These are phyloP conservation scores for Drosophila austrosaltans DNA, from an alignment of 2,888 invertebrate species.

Conservation along the genomic window DNA sequence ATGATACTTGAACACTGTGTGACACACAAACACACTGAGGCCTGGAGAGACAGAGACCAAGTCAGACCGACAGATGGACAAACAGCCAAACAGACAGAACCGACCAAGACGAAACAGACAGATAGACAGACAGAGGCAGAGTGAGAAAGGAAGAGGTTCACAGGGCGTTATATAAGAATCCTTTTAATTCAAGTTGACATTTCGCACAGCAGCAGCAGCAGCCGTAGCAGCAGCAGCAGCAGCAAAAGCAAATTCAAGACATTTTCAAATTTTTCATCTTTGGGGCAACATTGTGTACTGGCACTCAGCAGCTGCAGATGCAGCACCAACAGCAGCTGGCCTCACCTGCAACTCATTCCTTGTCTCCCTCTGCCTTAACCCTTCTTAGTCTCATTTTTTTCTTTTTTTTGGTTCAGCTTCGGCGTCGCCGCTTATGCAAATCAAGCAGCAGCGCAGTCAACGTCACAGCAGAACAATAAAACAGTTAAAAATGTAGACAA, in stretches of 20 bases:
- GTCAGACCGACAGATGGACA: constrained; percentile 16
- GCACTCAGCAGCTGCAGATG: constrained; percentile 64
- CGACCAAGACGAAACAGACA: constrained; percentile 25
- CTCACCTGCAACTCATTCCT: constrained; percentile 16
- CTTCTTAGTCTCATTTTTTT: constrained; percentile 2
- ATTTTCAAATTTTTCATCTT: constrained; percentile 80
- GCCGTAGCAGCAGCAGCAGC: constrained; percentile 19
- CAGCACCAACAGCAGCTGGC: constrained; percentile 46
- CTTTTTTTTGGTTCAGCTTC: constrained; percentile 32
- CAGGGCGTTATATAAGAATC: constrained; percentile 76
- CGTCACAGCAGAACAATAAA: constrained; percentile 67
- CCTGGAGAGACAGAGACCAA: constrained; percentile 30
- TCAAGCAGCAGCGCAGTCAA: constrained; percentile 57
- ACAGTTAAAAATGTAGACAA: constrained; percentile 76
- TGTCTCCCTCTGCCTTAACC: not conserved
- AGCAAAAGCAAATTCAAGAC: constrained; percentile 71
- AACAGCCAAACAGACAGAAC: constrained; percentile 75
- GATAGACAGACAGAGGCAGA: constrained; percentile 40
- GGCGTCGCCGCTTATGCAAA: constrained; percentile 78
- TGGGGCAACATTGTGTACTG: constrained; percentile 70
- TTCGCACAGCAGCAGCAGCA: constrained; percentile 64
- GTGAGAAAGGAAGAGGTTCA: constrained; percentile 35
- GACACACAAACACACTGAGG: constrained; percentile 78
- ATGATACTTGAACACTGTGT: constrained; percentile 82
- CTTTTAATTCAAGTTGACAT: constrained; percentile 82